phyloP scores from a whole-genome alignment of 2,113 vertebrate species.

The Tor tambroides region DNA sequence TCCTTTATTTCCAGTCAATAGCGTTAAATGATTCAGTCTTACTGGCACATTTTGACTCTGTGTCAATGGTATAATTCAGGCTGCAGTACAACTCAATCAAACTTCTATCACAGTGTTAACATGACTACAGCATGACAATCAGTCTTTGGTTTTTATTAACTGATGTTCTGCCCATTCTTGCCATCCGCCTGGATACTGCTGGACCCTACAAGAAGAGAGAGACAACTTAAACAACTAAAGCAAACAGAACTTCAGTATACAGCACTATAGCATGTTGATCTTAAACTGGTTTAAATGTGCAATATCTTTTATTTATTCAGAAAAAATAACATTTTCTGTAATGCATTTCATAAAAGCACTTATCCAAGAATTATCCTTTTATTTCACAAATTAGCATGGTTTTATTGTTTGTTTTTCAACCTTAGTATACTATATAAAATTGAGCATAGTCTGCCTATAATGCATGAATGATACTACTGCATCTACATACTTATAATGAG shows the following conservation, averaged over 20 bases:
- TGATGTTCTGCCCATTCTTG: slow-evolving; percentile 87
- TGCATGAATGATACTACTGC: neutral
- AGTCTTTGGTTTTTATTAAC: slow-evolving; percentile 69
- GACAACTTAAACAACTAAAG: neutral
- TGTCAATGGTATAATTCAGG: neutral
- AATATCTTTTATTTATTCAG: neutral
- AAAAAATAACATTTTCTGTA: too few relatives aligned
- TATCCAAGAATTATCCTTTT: too few relatives aligned
- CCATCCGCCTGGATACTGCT: slow-evolving; percentile 89
- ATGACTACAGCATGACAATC: neutral
- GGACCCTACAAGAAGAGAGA: slow-evolving; percentile 79
- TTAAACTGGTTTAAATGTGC: neutral
- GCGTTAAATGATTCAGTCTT: neutral
- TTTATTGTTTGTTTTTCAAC: neutral
- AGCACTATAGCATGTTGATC: neutral
- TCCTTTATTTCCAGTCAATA: neutral
- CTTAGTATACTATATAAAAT: neutral
- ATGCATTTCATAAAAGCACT: too few relatives aligned
- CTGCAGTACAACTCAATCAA: neutral
- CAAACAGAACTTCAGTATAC: neutral
- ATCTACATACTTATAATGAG: neutral
- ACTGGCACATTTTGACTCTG: neutral
- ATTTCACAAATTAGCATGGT: too few relatives aligned
- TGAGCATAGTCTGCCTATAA: neutral
- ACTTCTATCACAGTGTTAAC: neutral